Conservation (phyloP, 2,888 invertebrate genomes). For the Drosophila barbarae region DNA sequence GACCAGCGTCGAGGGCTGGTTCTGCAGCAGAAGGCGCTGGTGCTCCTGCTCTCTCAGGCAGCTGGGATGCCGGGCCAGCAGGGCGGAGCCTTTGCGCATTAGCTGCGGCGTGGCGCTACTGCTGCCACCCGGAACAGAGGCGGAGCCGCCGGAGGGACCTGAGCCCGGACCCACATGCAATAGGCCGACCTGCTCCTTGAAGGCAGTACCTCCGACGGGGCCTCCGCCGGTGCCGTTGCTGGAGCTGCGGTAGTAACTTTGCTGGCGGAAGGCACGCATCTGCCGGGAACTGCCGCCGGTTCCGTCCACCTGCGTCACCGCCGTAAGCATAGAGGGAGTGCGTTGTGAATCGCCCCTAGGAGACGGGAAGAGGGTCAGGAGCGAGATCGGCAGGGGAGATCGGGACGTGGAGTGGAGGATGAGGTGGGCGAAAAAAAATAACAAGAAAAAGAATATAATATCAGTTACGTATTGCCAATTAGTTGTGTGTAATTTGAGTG, state of each 20-base stretch:
- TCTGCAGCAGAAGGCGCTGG: constrained; percentile 55
- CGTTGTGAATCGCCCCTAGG: constrained; percentile 79
- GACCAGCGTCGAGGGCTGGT: constrained; percentile 56
- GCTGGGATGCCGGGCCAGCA: constrained; percentile 50
- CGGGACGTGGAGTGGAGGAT: background rate
- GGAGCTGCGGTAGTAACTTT: constrained; percentile 75
- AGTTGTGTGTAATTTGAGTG: constrained; percentile 4
- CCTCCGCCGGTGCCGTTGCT: constrained; percentile 56
- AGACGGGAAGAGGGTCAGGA: background rate
- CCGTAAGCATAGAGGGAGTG: constrained; percentile 79
- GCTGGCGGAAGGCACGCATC: constrained; percentile 74
- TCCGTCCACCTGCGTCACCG: constrained; percentile 78
- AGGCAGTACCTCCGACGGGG: constrained; percentile 34
- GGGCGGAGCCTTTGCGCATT: constrained; percentile 61
- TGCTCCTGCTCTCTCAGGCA: constrained; percentile 61
- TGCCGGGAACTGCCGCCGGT: constrained; percentile 72
- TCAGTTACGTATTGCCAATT: constrained; percentile 28
- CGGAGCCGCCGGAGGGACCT: constrained; percentile 6
- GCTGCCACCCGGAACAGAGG: constrained; percentile 17
- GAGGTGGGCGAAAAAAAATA: constrained; percentile 10
- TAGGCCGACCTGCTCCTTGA: constrained; percentile 73
- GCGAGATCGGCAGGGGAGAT: background rate
- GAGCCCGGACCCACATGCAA: constrained; percentile 59
- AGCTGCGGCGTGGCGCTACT: constrained; percentile 54
- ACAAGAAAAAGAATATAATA: constrained; percentile 25